A percentile compares a stretch with the other conserved stretches of the same genome.
Conservation (phyloP, 2,888 invertebrate species). For the Nebria brevicollis region DNA sequence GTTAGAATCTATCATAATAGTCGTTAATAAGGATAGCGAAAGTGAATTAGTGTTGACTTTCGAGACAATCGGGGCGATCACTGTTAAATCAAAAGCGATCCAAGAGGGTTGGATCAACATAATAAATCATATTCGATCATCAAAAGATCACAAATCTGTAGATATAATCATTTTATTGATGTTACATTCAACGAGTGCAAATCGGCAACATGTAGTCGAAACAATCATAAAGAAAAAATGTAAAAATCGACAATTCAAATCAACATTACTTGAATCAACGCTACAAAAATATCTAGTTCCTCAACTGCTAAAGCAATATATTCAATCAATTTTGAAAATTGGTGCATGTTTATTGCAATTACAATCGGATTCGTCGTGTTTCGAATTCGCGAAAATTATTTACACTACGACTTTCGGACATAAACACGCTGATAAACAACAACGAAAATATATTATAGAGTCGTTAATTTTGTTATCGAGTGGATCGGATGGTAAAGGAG, state of each 20-base stretch:
- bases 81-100: slow-evolving; percentile 68
- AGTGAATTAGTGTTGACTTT: slow-evolving; percentile 70
- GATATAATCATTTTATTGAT: slow-evolving; percentile 76
- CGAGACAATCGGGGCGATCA: slow-evolving; percentile 67
- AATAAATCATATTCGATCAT: slow-evolving; percentile 65
- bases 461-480: slow-evolving; percentile 56
- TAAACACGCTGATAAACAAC: slow-evolving; percentile 53
- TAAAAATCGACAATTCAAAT: slow-evolving; percentile 69
- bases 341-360: slow-evolving; percentile 67
- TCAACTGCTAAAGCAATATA: slow-evolving; percentile 65
- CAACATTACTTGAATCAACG: slow-evolving; percentile 67
- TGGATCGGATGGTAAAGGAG: slow-evolving; percentile 53
- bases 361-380: slow-evolving; percentile 64
- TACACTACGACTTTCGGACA: slow-evolving; percentile 66
- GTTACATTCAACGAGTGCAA: slow-evolving; percentile 70
- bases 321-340: slow-evolving; percentile 68
- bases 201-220: slow-evolving; percentile 71
- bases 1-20: slow-evolving; percentile 63
- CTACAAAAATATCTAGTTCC: slow-evolving; percentile 67
- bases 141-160: slow-evolving; percentile 71
- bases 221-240: slow-evolving; percentile 72
- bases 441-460: slow-evolving; percentile 57
- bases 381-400: slow-evolving; percentile 69
- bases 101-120: slow-evolving; percentile 69
- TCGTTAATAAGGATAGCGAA: slow-evolving; percentile 58